Evolutionary conservation across 2,888 invertebrate species (phyloP).

Genomic region (Amphipoea lucens): DNA sequence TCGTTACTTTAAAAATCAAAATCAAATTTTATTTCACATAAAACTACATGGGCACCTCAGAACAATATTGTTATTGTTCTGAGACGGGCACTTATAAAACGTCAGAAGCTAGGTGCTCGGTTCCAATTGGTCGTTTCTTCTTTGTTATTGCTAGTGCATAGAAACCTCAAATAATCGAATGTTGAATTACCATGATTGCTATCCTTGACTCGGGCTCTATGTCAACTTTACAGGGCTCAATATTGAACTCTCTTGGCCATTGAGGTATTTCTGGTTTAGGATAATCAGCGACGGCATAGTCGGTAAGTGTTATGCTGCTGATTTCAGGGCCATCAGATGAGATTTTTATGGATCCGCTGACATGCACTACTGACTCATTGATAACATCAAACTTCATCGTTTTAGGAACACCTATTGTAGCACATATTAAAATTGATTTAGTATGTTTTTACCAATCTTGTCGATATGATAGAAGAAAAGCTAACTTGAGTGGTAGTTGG

Average conservation of each 20-base stretch:
- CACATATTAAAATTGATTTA: conserved; percentile 9
- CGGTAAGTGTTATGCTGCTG: conserved; percentile 85
- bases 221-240: conserved; percentile 85
- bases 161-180: conserved; percentile 6
- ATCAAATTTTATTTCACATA: too few species aligned
- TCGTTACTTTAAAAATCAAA: too few species aligned
- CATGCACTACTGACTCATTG: conserved; percentile 90
- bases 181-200: conserved; percentile 80
- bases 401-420: conserved; percentile 85
- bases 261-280: conserved; percentile 83
- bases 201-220: conserved; percentile 85
- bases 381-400: conserved; percentile 85
- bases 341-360: conserved; percentile 87
- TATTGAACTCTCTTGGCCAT: conserved; percentile 89
- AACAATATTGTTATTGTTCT: too few species aligned
- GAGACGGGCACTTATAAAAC: too few species aligned
- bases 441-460: background rate
- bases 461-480: background rate
- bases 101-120: too few species aligned
- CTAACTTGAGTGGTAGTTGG: background rate
- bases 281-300: conserved; percentile 82
- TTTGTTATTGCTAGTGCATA: background rate
- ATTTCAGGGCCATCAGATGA: conserved; percentile 89
- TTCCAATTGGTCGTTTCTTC: too few species aligned
- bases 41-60: too few species aligned